Evolutionary conservation across 64 coral and sea anemone species (phyloP).

Genomic region (Stichodactyla helianthus): DNA sequence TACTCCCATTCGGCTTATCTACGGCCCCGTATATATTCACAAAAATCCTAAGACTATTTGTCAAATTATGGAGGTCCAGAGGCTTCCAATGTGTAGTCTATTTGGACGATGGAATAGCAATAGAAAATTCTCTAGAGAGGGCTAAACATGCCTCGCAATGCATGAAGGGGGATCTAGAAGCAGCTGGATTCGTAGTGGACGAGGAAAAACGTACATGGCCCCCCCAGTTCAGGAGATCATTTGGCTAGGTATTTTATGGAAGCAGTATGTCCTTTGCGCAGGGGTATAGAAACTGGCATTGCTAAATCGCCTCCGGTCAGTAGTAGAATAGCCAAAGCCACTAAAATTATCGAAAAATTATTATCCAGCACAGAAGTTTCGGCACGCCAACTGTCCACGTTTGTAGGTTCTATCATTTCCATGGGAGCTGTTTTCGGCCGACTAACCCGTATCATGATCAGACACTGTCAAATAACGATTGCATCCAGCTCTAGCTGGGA

Average conservation of each 20-base stretch:
- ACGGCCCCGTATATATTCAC: conserved; percentile 52
- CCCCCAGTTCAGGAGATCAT: conserved; percentile 20
- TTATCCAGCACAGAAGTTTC: neutral
- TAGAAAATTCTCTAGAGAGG: conserved; percentile 19
- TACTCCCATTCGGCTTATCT: conserved; percentile 44
- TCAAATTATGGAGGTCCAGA: conserved; percentile 43
- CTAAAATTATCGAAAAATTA: neutral
- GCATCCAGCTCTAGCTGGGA: conserved; percentile 24
- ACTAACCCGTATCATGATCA: conserved; percentile 26
- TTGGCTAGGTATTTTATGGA: conserved; percentile 47
- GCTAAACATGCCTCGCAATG: conserved; percentile 3
- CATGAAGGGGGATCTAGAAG: conserved; percentile 36
- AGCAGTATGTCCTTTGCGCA: no score
- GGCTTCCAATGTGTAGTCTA: conserved; percentile 49
- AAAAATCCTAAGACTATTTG: conserved; percentile 45
- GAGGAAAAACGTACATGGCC: conserved; percentile 38
- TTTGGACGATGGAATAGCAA: conserved; percentile 35
- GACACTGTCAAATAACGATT: conserved; percentile 31
- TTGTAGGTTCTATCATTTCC: conserved; percentile 32
- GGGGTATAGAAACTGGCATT: no score
- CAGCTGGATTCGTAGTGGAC: conserved; percentile 36
- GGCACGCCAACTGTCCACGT: conserved; percentile 6
- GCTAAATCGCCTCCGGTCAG: no score
- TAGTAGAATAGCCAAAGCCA: neutral
- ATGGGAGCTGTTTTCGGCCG: conserved; percentile 24